These are phyloP conservation scores for Tapera naevia DNA, from an alignment of 2,797 vertebrate species.

Conservation along the genomic window DNA sequence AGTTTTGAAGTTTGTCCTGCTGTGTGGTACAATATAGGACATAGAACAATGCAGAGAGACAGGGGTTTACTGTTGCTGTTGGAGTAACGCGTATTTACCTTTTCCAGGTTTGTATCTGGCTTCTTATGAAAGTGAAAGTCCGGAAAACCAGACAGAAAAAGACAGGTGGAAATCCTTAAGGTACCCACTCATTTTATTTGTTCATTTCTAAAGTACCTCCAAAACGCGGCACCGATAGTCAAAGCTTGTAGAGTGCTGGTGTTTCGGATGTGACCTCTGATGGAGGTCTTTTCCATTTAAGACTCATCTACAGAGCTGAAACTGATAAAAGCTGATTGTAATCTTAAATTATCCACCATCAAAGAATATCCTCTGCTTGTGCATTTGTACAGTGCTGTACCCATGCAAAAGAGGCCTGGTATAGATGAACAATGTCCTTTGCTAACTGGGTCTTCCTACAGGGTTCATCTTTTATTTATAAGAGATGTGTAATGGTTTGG, in stretches of 20 bases:
- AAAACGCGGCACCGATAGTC: neutral
- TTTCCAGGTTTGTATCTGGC: constrained; percentile 80
- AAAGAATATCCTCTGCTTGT: neutral
- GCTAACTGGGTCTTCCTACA: neutral
- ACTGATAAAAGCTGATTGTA: neutral
- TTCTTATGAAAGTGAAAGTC: constrained; percentile 83
- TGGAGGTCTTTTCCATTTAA: neutral
- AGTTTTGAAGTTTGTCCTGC: neutral
- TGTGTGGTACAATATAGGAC: neutral
- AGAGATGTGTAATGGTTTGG: neutral
- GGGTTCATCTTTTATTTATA: neutral
- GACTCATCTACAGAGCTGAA: neutral
- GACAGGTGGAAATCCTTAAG: constrained; percentile 82
- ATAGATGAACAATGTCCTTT: neutral
- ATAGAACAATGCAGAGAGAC: neutral
- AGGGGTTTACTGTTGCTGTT: neutral
- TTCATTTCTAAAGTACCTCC: neutral
- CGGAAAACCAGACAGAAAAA: constrained; percentile 82
- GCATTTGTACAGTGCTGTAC: neutral
- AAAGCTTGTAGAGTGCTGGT: neutral
- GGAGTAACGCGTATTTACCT: neutral
- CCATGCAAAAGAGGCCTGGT: neutral
- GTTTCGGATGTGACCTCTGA: neutral
- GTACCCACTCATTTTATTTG: constrained; percentile 51
- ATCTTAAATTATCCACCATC: neutral